A percentile compares a stretch with the other conserved stretches of the same genome.
Conservation (phyloP, 2,797 vertebrate species). For the Eremophila alpestris region DNA sequence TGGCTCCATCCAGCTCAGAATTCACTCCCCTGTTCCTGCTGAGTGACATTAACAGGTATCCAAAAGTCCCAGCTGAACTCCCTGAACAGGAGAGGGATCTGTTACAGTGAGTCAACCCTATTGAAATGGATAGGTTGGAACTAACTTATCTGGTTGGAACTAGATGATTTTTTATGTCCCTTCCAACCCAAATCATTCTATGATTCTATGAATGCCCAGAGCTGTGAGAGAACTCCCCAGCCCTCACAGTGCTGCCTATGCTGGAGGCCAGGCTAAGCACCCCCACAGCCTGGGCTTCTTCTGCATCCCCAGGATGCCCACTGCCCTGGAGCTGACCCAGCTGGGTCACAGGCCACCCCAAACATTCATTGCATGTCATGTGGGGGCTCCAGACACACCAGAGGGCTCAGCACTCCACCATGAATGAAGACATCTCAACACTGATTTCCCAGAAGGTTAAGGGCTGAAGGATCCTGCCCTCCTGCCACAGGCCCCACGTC, state of each 20-base stretch:
- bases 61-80: neutral
- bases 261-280: neutral
- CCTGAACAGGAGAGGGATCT: neutral
- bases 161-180: neutral
- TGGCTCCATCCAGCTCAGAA: neutral
- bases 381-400: neutral
- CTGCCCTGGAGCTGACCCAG: neutral
- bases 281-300: neutral
- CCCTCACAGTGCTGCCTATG: neutral
- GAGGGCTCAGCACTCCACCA: neutral
- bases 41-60: neutral
- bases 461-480: neutral
- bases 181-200: neutral
- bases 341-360: neutral
- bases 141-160: neutral
- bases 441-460: neutral
- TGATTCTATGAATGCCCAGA: neutral
- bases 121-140: neutral
- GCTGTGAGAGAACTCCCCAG: neutral
- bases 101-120: rapidly evolving
- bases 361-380: rapidly evolving
- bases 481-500: rapidly evolving
- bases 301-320: neutral
- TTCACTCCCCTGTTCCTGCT: neutral
- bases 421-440: neutral